A percentile compares a stretch with the other conserved stretches of the same genome.
Evolutionary conservation across 2,888 invertebrate species (phyloP).

Genomic region (Erebia epiphron): DNA sequence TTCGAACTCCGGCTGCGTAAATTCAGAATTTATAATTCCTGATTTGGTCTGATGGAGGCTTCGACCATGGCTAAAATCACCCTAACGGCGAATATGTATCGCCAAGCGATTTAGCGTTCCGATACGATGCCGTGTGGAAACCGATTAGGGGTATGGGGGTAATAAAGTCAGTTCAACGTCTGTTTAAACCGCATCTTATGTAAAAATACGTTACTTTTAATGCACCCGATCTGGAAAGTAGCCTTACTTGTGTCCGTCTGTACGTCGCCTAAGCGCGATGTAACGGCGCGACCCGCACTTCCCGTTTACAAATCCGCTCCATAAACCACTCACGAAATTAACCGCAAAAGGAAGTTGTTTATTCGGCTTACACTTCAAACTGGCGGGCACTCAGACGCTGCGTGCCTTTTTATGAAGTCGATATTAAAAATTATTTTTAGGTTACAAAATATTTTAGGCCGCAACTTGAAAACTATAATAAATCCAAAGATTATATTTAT

Average conservation of each 20-base stretch:
- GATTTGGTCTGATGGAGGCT: no score
- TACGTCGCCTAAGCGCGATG: constrained; percentile 17
- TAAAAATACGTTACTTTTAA: no score
- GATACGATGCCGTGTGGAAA: no score
- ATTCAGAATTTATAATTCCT: no score
- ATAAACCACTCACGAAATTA: constrained; percentile 34
- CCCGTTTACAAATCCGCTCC: constrained; percentile 38
- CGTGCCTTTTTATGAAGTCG: constrained; percentile 20
- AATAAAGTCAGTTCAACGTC: no score
- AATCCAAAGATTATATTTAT: no score
- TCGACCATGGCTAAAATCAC: no score
- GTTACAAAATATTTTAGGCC: background rate
- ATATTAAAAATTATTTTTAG: constrained; percentile 1
- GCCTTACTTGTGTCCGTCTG: background rate
- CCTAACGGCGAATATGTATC: no score
- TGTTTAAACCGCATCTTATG: no score
- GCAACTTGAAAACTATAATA: background rate
- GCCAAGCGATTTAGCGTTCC: no score
- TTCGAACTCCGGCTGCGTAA: no score
- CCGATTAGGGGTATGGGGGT: no score
- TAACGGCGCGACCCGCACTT: constrained; percentile 23
- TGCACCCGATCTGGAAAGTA: background rate
- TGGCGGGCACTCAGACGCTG: constrained; percentile 10
- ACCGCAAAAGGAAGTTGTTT: constrained; percentile 37
- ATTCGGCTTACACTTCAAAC: constrained; percentile 17